A percentile compares a stretch with the other conserved stretches of the same genome.
phyloP scores from a whole-genome alignment of 2,797 vertebrate species.

The Myotis pilosus region DNA sequence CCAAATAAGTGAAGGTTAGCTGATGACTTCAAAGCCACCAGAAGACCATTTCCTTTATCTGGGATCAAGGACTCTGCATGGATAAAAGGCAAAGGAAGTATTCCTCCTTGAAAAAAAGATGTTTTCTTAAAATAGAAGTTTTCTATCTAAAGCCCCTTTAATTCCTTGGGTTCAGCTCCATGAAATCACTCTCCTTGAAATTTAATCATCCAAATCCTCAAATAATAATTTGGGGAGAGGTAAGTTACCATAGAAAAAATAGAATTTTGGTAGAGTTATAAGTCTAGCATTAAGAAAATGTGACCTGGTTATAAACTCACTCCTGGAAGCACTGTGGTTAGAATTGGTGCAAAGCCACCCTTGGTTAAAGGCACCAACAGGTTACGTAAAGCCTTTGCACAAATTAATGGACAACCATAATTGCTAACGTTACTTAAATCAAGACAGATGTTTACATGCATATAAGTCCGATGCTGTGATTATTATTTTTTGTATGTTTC shows the following conservation, averaged over 20 bases:
- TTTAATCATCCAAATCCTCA: constrained; percentile 69
- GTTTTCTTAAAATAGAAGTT: constrained; percentile 61
- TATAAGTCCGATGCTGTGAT: neutral
- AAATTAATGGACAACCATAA: neutral
- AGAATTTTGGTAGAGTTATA: constrained; percentile 32
- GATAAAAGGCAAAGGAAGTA: constrained; percentile 70
- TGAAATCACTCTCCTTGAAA: constrained; percentile 69
- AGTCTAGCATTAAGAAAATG: constrained; percentile 61
- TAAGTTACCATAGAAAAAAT: constrained; percentile 62
- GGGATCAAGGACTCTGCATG: constrained; percentile 52
- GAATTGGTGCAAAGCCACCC: constrained; percentile 30
- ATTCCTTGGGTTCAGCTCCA: constrained; percentile 60
- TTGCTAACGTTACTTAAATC: neutral
- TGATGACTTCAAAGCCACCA: constrained; percentile 60
- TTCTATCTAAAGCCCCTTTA: constrained; percentile 66
- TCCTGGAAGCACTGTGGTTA: constrained; percentile 60
- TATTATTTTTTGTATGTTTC: neutral
- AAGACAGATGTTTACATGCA: constrained; percentile 33
- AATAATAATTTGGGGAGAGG: constrained; percentile 68
- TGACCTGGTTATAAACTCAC: constrained; percentile 65
- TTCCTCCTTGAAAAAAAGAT: constrained; percentile 42
- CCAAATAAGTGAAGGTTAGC: neutral
- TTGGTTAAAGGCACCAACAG: neutral
- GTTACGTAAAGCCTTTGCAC: neutral
- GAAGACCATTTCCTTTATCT: constrained; percentile 48